Conservation (phyloP, 2,113 vertebrate species). For the Eubucco bourcierii region DNA sequence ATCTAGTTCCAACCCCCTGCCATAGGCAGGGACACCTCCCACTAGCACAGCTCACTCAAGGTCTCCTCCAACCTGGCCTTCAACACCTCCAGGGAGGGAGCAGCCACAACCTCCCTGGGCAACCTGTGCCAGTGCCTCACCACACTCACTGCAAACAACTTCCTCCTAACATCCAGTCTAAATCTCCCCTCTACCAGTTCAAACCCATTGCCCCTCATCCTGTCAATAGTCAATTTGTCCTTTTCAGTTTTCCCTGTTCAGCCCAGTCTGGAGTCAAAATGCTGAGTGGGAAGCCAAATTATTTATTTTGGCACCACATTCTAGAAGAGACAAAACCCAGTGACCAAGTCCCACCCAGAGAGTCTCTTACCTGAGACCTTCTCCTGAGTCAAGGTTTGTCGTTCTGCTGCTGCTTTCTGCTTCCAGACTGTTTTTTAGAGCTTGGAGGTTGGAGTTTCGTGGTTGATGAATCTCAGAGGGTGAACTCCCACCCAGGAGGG, state of each 20-base stretch:
- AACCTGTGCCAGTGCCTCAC: too few relatives aligned
- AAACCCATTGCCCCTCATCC: too few relatives aligned
- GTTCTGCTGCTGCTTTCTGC: background rate
- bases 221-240: background rate
- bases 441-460: background rate
- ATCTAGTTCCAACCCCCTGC: too few relatives aligned
- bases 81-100: too few relatives aligned
- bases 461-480: background rate
- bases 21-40: too few relatives aligned
- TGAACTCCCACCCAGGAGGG: background rate
- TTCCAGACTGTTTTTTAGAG: background rate
- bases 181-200: too few relatives aligned
- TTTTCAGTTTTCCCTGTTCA: background rate
- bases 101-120: too few relatives aligned
- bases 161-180: too few relatives aligned
- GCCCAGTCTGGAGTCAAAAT: background rate
- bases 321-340: background rate
- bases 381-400: fast-evolving
- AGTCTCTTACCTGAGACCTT: background rate
- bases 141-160: too few relatives aligned
- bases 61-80: too few relatives aligned
- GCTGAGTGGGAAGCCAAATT: background rate
- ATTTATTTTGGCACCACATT: background rate
- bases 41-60: too few relatives aligned
- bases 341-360: background rate